A percentile compares a stretch with the other conserved stretches of the same genome.
These are phyloP conservation scores for Trachelus tabidus DNA, from an alignment of 2,888 invertebrate genomes.

Conservation along the genomic window DNA sequence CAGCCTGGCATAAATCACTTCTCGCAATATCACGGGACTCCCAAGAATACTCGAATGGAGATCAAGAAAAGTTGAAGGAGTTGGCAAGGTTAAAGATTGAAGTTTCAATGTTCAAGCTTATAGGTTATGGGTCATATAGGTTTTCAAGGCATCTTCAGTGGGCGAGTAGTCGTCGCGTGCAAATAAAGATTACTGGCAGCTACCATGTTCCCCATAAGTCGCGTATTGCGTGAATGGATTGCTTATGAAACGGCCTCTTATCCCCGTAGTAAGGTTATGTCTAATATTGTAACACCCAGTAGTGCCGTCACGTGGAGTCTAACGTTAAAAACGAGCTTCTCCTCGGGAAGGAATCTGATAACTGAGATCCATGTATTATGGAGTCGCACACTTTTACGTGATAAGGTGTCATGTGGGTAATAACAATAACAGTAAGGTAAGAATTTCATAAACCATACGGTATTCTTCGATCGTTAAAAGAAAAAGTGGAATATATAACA, in stretches of 20 bases:
- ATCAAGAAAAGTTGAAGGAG: not conserved
- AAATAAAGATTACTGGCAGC: not conserved
- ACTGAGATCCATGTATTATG: not conserved
- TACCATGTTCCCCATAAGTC: not conserved
- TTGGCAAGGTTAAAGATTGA: not conserved
- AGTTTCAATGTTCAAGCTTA: not conserved
- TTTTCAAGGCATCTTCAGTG: not conserved
- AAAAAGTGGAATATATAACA: not conserved
- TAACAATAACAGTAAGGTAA: not conserved
- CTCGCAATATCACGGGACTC: constrained; percentile 56
- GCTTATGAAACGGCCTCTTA: not conserved
- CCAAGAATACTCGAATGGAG: constrained; percentile 4
- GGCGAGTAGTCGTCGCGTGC: not conserved
- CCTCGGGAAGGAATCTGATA: not conserved
- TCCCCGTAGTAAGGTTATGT: not conserved
- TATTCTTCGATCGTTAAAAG: not conserved
- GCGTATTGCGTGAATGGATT: not conserved
- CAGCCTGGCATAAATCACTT: constrained; percentile 59
- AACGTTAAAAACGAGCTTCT: not conserved
- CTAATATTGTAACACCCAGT: not conserved
- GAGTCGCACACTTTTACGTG: not conserved
- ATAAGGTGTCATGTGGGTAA: not conserved
- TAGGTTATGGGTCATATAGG: not conserved
- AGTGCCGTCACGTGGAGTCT: not conserved
- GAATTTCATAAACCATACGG: not conserved